Percentiles rank a stretch among this genome's conserved stretches.
phyloP scores from a whole-genome alignment of 2,113 vertebrate genomes.

The Tragulus kanchil region DNA sequence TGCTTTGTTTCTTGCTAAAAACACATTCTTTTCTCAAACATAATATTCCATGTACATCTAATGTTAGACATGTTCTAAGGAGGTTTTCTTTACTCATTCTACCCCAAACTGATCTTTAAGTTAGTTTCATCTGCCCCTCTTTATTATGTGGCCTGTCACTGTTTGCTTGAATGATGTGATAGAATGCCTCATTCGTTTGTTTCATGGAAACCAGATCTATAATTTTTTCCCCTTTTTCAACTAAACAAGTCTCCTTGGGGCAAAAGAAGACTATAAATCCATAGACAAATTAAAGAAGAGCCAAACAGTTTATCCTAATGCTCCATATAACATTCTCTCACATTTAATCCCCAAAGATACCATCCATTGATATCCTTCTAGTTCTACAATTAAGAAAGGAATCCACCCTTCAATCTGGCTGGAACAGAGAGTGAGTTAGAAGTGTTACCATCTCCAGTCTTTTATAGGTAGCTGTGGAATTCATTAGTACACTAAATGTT shows the following conservation, averaged over 20 bases:
- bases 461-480: neutral
- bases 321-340: slow-evolving; percentile 21
- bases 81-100: neutral
- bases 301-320: neutral
- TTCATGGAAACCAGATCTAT: neutral
- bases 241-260: neutral
- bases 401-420: neutral
- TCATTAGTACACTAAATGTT: neutral
- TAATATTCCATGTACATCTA: slow-evolving; percentile 11
- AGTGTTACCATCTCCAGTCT: neutral
- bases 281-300: neutral
- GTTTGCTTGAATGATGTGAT: neutral
- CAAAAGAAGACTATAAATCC: slow-evolving; percentile 15
- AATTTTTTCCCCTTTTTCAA: neutral
- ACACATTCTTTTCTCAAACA: neutral
- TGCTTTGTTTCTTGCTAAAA: slow-evolving; percentile 15
- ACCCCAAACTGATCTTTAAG: neutral
- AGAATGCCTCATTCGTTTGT: neutral
- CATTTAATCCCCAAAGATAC: slow-evolving; percentile 12
- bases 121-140: neutral
- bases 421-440: slow-evolving; percentile 17
- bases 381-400: slow-evolving; percentile 7
- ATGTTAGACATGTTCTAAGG: neutral
- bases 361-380: slow-evolving; percentile 7
- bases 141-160: neutral